phyloP scores from a whole-genome alignment of 2,113 vertebrate species.

The Podilymbus podiceps region DNA sequence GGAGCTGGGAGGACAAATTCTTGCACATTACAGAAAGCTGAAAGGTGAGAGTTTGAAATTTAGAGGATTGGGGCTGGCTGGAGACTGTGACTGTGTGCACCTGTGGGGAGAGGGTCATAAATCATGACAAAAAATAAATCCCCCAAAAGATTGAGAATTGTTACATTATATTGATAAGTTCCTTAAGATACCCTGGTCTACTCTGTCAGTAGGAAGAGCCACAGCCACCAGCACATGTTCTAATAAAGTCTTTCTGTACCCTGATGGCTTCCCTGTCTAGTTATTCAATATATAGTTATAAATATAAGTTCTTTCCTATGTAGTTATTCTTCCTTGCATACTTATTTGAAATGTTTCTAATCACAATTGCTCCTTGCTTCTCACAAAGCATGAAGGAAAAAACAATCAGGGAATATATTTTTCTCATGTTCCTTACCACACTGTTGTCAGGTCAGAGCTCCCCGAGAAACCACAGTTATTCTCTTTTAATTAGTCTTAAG shows the following conservation, averaged over 20 bases:
- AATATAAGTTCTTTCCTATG: neutral
- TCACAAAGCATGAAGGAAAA: neutral
- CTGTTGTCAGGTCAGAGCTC: neutral
- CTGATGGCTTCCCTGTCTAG: neutral
- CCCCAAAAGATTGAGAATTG: neutral
- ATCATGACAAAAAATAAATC: neutral
- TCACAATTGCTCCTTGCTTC: neutral
- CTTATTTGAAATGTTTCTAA: neutral
- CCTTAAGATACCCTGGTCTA: neutral
- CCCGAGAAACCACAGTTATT: neutral
- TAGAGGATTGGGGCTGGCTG: neutral
- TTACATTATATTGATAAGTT: neutral
- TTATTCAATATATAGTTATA: neutral
- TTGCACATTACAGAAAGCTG: neutral
- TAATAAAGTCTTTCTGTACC: neutral
- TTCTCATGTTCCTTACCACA: neutral
- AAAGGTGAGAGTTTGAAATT: neutral
- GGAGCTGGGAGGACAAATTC: neutral
- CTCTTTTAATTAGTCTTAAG: neutral
- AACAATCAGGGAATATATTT: neutral
- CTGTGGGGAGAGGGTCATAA: neutral
- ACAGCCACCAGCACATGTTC: neutral
- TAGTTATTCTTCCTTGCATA: neutral
- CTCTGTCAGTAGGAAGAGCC: neutral
- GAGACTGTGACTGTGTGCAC: neutral